Conservation (phyloP, 2,113 vertebrate genomes). For the Gobius niger region DNA sequence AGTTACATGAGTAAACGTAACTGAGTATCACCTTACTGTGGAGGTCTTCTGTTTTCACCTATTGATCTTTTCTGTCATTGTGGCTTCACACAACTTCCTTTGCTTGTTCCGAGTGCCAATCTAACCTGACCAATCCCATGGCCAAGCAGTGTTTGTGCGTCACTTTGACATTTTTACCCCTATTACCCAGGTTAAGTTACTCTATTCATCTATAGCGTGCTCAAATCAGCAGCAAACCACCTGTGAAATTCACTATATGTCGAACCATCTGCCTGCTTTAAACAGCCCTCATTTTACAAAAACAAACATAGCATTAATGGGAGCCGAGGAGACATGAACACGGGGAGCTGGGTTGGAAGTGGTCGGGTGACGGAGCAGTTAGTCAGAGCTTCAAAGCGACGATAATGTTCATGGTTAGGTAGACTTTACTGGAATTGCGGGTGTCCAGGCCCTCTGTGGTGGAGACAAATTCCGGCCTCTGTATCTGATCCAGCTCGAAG, state of each 20-base stretch:
- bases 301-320: constrained; percentile 55
- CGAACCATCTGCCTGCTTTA: constrained; percentile 39
- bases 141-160: not conserved
- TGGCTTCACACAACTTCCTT: constrained; percentile 3
- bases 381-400: constrained; percentile 50
- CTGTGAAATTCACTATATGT: constrained; percentile 43
- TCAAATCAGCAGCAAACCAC: constrained; percentile 43
- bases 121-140: not conserved
- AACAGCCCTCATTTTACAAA: constrained; percentile 41
- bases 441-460: constrained; percentile 49
- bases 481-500: constrained; percentile 21
- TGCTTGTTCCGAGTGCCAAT: not conserved
- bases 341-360: constrained; percentile 52
- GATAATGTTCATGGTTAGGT: constrained; percentile 20
- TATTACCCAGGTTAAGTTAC: not conserved
- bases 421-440: constrained; percentile 60
- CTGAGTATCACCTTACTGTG: too few relatives aligned
- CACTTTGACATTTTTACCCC: not conserved
- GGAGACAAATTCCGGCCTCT: constrained; percentile 32
- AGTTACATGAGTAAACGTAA: too few relatives aligned
- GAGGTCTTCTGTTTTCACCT: too few relatives aligned
- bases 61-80: too few relatives aligned
- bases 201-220: constrained; percentile 19
- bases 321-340: constrained; percentile 32
- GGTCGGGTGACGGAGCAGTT: constrained; percentile 56